Evolutionary conservation across 2,888 invertebrate species (phyloP).

Genomic region (Lobophora halterata): DNA sequence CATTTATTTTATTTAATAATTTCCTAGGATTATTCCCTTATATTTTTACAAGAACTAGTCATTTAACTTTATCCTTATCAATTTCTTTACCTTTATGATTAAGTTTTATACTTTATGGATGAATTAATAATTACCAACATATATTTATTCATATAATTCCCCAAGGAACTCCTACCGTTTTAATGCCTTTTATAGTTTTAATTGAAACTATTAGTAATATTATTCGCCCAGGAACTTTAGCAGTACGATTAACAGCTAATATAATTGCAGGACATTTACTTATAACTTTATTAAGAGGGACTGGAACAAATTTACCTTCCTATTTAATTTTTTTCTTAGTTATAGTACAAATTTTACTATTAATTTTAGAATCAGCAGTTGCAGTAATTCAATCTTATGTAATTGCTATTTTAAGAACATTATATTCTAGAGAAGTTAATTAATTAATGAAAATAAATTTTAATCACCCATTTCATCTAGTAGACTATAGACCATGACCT

Average conservation of each 20-base stretch:
- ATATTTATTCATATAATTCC: conserved; percentile 86
- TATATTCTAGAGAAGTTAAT: conserved; percentile 85
- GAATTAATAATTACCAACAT: conserved; percentile 81
- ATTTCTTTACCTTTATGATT: conserved; percentile 84
- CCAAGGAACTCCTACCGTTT: conserved; percentile 81
- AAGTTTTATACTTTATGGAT: conserved; percentile 83
- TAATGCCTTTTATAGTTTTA: conserved; percentile 87
- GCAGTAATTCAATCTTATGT: conserved; percentile 85
- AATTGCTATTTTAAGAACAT: conserved; percentile 82
- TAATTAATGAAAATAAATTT: conserved; percentile 75
- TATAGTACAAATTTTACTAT: conserved; percentile 71
- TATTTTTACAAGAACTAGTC: conserved; percentile 85
- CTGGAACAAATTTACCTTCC: conserved; percentile 41
- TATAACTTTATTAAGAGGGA: conserved; percentile 80
- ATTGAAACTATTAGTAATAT: conserved; percentile 88
- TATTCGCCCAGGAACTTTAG: conserved; percentile 85
- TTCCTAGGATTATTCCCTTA: conserved; percentile 85
- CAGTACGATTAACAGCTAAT: conserved; percentile 87
- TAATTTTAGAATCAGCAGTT: conserved; percentile 82
- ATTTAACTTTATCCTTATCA: conserved; percentile 80
- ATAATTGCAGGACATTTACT: conserved; percentile 88
- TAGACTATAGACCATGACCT: conserved; percentile 84
- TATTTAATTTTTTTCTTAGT: conserved; percentile 59
- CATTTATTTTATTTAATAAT: conserved; percentile 84
- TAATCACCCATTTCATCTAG: conserved; percentile 84